Evolutionary conservation across 2,888 invertebrate genomes (phyloP).

Genomic region (Leucozona laternaria): DNA sequence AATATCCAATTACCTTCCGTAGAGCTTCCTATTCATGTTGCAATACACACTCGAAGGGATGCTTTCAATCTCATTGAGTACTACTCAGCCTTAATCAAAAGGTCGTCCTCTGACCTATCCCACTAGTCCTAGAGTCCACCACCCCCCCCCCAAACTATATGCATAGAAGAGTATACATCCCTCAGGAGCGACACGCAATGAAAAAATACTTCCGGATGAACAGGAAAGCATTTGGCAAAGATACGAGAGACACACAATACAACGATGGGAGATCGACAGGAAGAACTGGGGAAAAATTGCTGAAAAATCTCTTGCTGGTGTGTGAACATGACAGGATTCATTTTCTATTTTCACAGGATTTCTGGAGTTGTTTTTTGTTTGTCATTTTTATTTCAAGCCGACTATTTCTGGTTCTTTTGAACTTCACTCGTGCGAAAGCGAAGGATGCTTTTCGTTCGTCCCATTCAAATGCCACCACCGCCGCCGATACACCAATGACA

Average conservation of each 20-base stretch:
- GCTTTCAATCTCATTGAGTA: slow-evolving; percentile 62
- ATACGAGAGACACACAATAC: slow-evolving; percentile 16
- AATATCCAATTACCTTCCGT: slow-evolving; percentile 60
- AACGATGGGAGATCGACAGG: slow-evolving; percentile 52
- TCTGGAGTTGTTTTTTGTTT: background rate
- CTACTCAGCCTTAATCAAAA: slow-evolving; percentile 58
- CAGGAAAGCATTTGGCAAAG: slow-evolving; percentile 37
- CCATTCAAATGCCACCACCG: background rate
- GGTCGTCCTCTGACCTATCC: slow-evolving; percentile 41
- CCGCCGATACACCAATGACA: background rate
- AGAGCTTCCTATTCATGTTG: slow-evolving; percentile 37
- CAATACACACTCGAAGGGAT: slow-evolving; percentile 42
- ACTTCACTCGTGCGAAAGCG: slow-evolving; percentile 64
- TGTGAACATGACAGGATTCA: slow-evolving; percentile 69
- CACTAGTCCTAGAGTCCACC: background rate
- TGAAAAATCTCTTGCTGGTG: slow-evolving; percentile 55
- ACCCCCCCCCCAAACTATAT: background rate
- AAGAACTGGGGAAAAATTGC: slow-evolving; percentile 67
- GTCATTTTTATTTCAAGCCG: slow-evolving; percentile 7
- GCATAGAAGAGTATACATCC: background rate
- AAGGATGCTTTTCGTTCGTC: slow-evolving; percentile 22
- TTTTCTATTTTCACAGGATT: slow-evolving; percentile 50
- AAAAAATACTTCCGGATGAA: slow-evolving; percentile 60
- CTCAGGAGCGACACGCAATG: slow-evolving; percentile 42
- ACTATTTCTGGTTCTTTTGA: slow-evolving; percentile 29